Percentiles rank a stretch among this genome's conserved stretches.
phyloP scores from a whole-genome alignment of 2,888 invertebrate species.

The Dusona sp. region DNA sequence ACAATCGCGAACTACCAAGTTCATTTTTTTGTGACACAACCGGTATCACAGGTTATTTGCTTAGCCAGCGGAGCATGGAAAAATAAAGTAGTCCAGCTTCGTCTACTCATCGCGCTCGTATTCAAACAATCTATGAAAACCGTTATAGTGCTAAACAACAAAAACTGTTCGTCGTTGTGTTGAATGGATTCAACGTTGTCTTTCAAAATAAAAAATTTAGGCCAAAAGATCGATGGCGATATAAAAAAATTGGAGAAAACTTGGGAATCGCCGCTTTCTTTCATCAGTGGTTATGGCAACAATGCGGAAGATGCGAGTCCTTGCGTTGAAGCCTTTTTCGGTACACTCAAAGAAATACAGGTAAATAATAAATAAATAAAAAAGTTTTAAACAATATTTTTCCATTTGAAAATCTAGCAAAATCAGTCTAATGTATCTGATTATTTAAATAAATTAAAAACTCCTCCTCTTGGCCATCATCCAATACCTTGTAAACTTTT shows the following conservation, averaged over 20 bases:
- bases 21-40: neutral
- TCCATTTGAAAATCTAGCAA: neutral
- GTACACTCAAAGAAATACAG: conserved; percentile 44
- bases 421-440: neutral
- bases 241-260: conserved; percentile 54
- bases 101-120: neutral
- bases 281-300: conserved; percentile 52
- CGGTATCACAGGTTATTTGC: conserved; percentile 1
- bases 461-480: neutral
- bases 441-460: neutral
- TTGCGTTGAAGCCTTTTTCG: conserved; percentile 47
- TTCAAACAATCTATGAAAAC: neutral
- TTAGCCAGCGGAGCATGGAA: neutral
- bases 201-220: conserved; percentile 2
- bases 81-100: too few relatives aligned
- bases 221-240: conserved; percentile 38
- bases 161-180: too few relatives aligned
- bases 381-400: neutral
- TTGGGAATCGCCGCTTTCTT: conserved; percentile 52
- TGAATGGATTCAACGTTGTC: neutral
- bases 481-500: neutral
- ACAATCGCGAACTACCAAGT: neutral
- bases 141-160: neutral
- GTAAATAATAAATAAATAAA: conserved; percentile 25
- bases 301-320: conserved; percentile 37